Evolutionary conservation across 2,888 invertebrate species (phyloP).

Genomic region (Tenthredo distinguenda): DNA sequence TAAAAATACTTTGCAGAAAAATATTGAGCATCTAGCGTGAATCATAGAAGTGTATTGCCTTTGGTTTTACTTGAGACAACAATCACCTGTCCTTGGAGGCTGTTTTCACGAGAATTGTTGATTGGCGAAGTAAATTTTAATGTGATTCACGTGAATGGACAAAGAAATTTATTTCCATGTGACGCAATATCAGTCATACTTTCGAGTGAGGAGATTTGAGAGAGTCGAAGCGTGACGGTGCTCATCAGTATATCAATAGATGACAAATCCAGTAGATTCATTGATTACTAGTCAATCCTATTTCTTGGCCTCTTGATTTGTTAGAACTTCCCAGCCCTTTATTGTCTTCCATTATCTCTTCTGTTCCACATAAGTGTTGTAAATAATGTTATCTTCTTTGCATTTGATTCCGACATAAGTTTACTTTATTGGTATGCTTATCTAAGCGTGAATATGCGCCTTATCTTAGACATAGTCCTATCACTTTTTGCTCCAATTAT

Average conservation of each 20-base stretch:
- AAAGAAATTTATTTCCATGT: neutral
- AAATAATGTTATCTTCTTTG: slow-evolving; percentile 17
- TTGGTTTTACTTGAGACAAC: neutral
- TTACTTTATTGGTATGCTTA: slow-evolving; percentile 1
- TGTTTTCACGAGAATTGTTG: neutral
- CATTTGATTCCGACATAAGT: slow-evolving; percentile 5
- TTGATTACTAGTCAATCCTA: neutral
- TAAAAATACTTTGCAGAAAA: neutral
- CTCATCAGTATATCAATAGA: neutral
- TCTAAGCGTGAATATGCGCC: neutral
- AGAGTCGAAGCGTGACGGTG: neutral
- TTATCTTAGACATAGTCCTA: neutral
- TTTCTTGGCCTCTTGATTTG: neutral
- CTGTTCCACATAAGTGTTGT: slow-evolving; percentile 10
- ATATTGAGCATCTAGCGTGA: neutral
- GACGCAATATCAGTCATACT: neutral
- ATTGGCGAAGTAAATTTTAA: neutral
- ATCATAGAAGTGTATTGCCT: neutral
- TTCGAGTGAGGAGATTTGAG: neutral
- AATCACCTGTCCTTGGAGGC: neutral
- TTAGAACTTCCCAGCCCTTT: neutral
- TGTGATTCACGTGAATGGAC: neutral
- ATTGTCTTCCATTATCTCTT: neutral
- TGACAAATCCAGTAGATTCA: neutral
- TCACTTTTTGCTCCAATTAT: neutral